These are phyloP conservation scores for Astropecten irregularis DNA, from an alignment of 53 echinoderm and acorn worm species.

Conservation along the genomic window DNA sequence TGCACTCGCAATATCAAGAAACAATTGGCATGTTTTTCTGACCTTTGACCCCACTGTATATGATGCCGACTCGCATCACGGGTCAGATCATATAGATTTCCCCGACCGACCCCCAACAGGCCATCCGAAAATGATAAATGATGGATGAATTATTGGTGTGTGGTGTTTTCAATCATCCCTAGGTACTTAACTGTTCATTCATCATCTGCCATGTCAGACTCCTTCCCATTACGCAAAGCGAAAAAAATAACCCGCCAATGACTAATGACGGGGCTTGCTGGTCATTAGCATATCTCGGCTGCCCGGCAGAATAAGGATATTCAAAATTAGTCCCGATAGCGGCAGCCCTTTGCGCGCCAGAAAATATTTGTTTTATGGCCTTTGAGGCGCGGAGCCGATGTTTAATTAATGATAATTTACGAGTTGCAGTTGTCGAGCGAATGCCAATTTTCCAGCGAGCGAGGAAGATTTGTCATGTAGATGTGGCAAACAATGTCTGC, in stretches of 20 bases:
- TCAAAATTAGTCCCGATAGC: slow-evolving; percentile 38
- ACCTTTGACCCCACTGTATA: slow-evolving; percentile 27
- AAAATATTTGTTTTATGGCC: slow-evolving; percentile 59
- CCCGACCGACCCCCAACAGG: background rate
- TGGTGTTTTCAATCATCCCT: slow-evolving; percentile 59
- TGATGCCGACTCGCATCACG: background rate
- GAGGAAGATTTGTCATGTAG: slow-evolving; percentile 41
- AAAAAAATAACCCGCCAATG: slow-evolving; percentile 39
- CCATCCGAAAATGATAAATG: slow-evolving; percentile 43
- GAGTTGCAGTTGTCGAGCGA: slow-evolving; percentile 47
- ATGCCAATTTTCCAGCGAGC: slow-evolving; percentile 48
- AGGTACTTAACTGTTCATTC: slow-evolving; percentile 49
- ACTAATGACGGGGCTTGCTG: slow-evolving; percentile 36
- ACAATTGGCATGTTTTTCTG: slow-evolving; percentile 47
- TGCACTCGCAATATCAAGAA: background rate
- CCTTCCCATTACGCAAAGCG: slow-evolving; percentile 34
- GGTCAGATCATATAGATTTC: background rate
- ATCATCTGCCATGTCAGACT: slow-evolving; percentile 36
- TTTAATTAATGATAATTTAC: slow-evolving; percentile 64
- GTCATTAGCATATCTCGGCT: slow-evolving; percentile 44
- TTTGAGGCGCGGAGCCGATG: slow-evolving; percentile 56
- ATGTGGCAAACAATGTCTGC: slow-evolving; percentile 2
- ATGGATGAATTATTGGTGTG: slow-evolving; percentile 53
- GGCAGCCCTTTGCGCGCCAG: slow-evolving; percentile 25
- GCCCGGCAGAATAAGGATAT: slow-evolving; percentile 20